Conservation (phyloP, 2,113 vertebrate species). For the Lethenteron camtschaticum region DNA sequence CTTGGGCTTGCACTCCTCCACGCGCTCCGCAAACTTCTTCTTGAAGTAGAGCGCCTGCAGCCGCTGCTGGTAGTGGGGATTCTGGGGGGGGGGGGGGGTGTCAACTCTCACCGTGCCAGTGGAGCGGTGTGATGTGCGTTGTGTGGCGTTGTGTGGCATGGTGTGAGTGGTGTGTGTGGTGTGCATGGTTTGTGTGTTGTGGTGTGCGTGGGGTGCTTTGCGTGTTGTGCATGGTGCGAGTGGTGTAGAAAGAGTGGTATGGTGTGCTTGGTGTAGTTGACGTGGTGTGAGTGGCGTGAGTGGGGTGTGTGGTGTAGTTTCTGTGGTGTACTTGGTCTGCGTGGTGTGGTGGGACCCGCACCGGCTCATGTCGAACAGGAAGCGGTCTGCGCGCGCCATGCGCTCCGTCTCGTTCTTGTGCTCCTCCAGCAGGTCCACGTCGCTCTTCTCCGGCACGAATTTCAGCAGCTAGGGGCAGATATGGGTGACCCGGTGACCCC, state of each 20-base stretch:
- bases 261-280: no score
- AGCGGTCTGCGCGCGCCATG: constrained; percentile 89
- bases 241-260: no score
- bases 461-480: constrained; percentile 47
- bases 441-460: constrained; percentile 81
- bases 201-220: no score
- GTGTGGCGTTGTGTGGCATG: no score
- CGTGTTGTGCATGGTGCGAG: no score
- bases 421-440: constrained; percentile 75
- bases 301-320: no score
- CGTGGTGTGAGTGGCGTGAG: no score
- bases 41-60: constrained; percentile 79
- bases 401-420: constrained; percentile 88
- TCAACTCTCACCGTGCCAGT: neutral
- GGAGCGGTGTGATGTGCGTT: no score
- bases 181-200: no score
- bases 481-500: no score
- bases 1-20: constrained; percentile 65
- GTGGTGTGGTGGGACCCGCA: constrained; percentile 14
- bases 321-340: no score
- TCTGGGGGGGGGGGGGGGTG: constrained; percentile 19
- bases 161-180: no score
- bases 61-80: constrained; percentile 79
- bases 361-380: constrained; percentile 98
- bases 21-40: constrained; percentile 74